A percentile compares a stretch with the other conserved stretches of the same genome.
phyloP scores from a whole-genome alignment of 2,888 invertebrate species.

The Balanococcus diminutus region DNA sequence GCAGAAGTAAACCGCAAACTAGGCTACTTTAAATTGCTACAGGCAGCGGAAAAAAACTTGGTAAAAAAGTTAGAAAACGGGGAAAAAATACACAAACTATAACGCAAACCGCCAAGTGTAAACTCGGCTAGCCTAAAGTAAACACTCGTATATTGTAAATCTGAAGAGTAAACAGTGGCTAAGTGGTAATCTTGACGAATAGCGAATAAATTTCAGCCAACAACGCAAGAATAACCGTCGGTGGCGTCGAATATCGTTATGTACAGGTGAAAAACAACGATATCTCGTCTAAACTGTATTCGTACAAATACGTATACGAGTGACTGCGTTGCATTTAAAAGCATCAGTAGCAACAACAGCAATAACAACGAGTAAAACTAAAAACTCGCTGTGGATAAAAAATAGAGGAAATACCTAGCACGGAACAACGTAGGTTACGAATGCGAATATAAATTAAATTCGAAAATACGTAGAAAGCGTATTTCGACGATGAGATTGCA shows the following conservation, averaged over 20 bases:
- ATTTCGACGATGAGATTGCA: not conserved
- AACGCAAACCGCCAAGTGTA: not conserved
- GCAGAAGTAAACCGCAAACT: too few species aligned
- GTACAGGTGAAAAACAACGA: not conserved
- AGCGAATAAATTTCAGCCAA: not conserved
- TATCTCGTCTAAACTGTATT: not conserved
- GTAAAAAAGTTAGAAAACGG: not conserved
- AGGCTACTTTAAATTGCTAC: not conserved
- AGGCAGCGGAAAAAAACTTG: not conserved
- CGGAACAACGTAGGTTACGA: too few species aligned
- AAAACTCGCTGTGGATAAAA: too few species aligned
- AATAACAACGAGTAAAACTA: too few species aligned
- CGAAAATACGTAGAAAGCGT: not conserved
- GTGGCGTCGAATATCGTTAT: not conserved
- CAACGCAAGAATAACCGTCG: not conserved
- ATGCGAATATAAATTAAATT: not conserved
- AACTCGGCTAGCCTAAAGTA: not conserved
- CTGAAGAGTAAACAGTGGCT: not conserved
- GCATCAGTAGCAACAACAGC: too few species aligned
- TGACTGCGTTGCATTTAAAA: not conserved
- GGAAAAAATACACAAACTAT: not conserved
- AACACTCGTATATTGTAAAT: slow-evolving; percentile 5
- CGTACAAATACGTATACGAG: too few species aligned
- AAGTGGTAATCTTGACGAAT: not conserved
- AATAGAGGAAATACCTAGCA: too few species aligned